These are phyloP conservation scores for Oxyruncus cristatus DNA, from an alignment of 2,113 vertebrate genomes.

Conservation along the genomic window DNA sequence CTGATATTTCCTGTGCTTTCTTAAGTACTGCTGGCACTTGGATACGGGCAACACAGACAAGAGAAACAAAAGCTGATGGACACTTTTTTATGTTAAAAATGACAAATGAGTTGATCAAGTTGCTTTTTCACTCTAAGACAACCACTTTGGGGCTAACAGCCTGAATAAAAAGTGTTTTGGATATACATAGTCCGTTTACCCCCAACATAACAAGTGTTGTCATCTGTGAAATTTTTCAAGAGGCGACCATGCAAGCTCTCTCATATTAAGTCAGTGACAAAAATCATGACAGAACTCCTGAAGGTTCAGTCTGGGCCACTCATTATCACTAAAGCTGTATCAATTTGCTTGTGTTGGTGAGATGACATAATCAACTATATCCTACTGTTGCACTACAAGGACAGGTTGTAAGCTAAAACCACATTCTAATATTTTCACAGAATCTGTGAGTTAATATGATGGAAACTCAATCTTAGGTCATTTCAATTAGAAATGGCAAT, in stretches of 20 bases:
- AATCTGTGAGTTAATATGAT: background rate
- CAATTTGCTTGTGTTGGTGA: background rate
- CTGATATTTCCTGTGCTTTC: background rate
- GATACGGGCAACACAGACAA: background rate
- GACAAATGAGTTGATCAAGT: background rate
- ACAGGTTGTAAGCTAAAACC: background rate
- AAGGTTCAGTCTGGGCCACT: background rate
- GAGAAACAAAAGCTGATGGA: background rate
- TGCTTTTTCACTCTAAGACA: background rate
- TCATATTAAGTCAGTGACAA: background rate
- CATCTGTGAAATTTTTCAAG: background rate
- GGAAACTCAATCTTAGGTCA: background rate
- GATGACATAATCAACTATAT: background rate
- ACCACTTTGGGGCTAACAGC: background rate
- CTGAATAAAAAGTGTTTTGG: background rate
- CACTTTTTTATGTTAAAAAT: background rate
- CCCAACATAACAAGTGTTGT: background rate
- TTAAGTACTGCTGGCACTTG: background rate
- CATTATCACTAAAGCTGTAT: background rate
- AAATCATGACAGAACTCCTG: background rate
- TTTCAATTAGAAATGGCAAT: background rate
- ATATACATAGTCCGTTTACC: background rate
- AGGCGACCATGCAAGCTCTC: background rate
- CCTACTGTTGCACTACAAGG: background rate
- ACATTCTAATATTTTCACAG: background rate